A percentile compares a stretch with the other conserved stretches of the same genome.
These are phyloP conservation scores for Lycopodina hypogea DNA, from an alignment of 37 sponge, comb jelly and placozoan species.

Conservation along the genomic window DNA sequence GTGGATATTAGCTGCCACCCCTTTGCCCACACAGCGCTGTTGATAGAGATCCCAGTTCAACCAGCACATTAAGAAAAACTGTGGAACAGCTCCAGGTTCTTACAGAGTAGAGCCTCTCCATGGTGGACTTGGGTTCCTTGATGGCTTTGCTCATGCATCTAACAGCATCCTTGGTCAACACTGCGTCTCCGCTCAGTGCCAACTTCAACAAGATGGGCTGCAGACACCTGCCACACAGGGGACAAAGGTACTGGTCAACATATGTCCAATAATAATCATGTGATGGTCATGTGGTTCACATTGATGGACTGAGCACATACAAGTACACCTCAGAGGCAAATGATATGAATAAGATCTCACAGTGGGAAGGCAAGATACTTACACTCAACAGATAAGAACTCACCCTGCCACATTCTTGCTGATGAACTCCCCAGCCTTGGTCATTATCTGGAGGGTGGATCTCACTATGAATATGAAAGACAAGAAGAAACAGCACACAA, in stretches of 20 bases:
- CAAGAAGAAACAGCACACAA: too few relatives aligned
- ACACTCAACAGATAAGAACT: too few relatives aligned
- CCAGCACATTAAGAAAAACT: too few relatives aligned
- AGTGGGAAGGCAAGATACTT: too few relatives aligned
- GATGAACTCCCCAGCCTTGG: conserved; percentile 23
- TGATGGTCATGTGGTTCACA: too few relatives aligned
- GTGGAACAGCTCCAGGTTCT: too few relatives aligned
- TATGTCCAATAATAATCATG: background rate
- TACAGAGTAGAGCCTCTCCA: conserved; percentile 61
- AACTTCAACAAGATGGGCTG: conserved; percentile 60
- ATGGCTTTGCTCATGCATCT: conserved; percentile 54
- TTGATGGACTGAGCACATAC: background rate
- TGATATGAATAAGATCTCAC: too few relatives aligned
- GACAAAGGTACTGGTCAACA: background rate
- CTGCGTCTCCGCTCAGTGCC: conserved; percentile 47
- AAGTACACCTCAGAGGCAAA: background rate
- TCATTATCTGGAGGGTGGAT: conserved; percentile 30
- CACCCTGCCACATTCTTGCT: conserved; percentile 17
- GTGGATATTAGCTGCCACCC: too few relatives aligned
- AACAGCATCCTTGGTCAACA: conserved; percentile 56
- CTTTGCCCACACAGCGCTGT: too few relatives aligned
- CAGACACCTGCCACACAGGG: conserved; percentile 42
- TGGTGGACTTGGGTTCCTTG: conserved; percentile 46
- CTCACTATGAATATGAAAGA: background rate
- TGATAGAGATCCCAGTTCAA: too few relatives aligned